These are phyloP conservation scores for Solenopsis fugax DNA, from an alignment of 1,140 invertebrate genomes.

Conservation along the genomic window DNA sequence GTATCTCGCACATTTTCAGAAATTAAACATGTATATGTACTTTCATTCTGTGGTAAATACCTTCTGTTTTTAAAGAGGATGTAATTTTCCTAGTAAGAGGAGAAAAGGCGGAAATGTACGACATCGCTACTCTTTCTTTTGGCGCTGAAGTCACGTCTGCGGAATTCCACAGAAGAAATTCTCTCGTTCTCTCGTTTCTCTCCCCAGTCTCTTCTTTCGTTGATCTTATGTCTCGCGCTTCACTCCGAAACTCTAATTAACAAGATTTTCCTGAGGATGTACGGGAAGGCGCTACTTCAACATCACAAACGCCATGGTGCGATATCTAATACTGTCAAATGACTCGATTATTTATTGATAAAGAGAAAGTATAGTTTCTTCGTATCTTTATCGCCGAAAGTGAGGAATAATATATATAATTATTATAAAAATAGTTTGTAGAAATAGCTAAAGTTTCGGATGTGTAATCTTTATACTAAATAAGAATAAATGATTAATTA, in stretches of 20 bases:
- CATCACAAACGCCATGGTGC: constrained; percentile 2
- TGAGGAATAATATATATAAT: background rate
- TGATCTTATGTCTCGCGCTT: constrained; percentile 63
- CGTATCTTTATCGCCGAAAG: background rate
- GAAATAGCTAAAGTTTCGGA: too few species aligned
- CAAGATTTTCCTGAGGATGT: constrained; percentile 67
- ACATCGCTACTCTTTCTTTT: constrained; percentile 60
- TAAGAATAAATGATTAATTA: too few species aligned
- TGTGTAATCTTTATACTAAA: too few species aligned
- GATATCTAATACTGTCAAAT: constrained; percentile 5
- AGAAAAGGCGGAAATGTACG: constrained; percentile 31
- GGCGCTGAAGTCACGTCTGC: constrained; percentile 65
- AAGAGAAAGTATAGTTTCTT: background rate
- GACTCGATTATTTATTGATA: background rate
- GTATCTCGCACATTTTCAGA: background rate
- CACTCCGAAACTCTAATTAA: constrained; percentile 72
- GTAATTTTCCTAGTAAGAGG: background rate
- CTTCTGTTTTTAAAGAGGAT: constrained; percentile 30
- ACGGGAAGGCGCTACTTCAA: constrained; percentile 18
- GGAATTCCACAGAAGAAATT: constrained; percentile 53
- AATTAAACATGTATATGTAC: background rate
- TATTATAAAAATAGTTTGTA: too few species aligned
- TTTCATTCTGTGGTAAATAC: background rate
- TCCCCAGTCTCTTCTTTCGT: background rate
- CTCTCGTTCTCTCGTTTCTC: constrained; percentile 59